Evolutionary conservation across 2,797 vertebrate species (phyloP).

Genomic region (Tenualosa ilisha): DNA sequence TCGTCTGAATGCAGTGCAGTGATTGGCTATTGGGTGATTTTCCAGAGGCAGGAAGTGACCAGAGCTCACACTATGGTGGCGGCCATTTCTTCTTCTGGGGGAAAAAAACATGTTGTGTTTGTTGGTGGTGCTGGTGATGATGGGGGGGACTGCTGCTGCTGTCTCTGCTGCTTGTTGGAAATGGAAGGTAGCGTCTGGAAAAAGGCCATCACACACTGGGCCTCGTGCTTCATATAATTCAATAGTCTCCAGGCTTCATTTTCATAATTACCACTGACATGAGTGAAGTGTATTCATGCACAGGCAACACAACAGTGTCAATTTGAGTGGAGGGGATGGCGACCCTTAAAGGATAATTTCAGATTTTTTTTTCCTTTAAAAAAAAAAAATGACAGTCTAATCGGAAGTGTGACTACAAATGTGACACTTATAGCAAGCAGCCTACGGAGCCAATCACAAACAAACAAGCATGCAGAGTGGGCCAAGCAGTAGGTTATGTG

Average conservation of each 20-base stretch:
- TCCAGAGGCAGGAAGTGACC: slow-evolving; percentile 44
- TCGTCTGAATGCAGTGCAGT: slow-evolving; percentile 26
- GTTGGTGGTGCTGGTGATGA: not conserved
- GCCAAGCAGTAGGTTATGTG: not conserved
- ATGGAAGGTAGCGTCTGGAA: not conserved
- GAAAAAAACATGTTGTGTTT: not conserved
- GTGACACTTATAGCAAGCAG: slow-evolving; percentile 26
- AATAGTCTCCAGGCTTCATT: slow-evolving; percentile 29
- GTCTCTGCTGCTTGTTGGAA: not conserved
- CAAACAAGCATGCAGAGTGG: not conserved
- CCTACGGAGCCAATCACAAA: slow-evolving; percentile 7
- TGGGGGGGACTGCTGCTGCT: not conserved
- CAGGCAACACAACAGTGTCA: slow-evolving; percentile 14
- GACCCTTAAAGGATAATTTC: slow-evolving; percentile 22
- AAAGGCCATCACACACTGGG: not conserved
- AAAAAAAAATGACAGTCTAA: slow-evolving; percentile 22
- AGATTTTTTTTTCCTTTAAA: not conserved
- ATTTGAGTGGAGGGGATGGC: slow-evolving; percentile 15
- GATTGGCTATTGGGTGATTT: slow-evolving; percentile 50
- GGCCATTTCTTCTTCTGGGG: not conserved
- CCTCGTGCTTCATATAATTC: slow-evolving; percentile 18
- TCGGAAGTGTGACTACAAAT: slow-evolving; percentile 34
- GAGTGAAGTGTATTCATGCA: slow-evolving; percentile 27
- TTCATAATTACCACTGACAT: slow-evolving; percentile 43
- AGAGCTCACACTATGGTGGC: slow-evolving; percentile 22